Evolutionary conservation across 2,113 vertebrate species (phyloP).

Genomic region (Struthidea cinerea): DNA sequence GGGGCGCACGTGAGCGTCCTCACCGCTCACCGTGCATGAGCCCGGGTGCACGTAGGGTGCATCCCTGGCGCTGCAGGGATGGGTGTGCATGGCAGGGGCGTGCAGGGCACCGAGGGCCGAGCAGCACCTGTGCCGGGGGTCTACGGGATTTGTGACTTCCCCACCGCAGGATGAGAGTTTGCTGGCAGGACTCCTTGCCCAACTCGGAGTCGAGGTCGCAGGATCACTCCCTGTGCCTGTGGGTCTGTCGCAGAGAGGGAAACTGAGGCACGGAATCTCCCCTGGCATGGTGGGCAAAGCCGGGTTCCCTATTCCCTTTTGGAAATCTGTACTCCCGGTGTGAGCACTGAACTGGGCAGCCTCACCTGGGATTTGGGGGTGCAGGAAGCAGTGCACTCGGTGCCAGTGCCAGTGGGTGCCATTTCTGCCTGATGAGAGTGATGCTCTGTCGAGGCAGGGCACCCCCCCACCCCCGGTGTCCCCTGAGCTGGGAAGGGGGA

Average conservation of each 20-base stretch:
- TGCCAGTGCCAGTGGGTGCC: not conserved
- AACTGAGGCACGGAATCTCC: not conserved
- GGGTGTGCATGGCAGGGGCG: not conserved
- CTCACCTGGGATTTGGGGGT: not conserved
- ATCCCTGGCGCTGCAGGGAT: not conserved
- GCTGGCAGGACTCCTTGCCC: not conserved
- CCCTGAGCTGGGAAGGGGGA: not conserved
- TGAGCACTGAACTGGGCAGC: not conserved
- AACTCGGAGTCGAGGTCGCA: accelerated
- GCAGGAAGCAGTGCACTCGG: not conserved
- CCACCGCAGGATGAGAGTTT: not conserved
- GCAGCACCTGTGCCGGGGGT: not conserved
- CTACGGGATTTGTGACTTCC: not conserved
- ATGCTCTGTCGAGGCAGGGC: not conserved
- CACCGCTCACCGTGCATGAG: not conserved
- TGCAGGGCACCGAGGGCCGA: not conserved
- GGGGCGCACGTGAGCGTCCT: not conserved
- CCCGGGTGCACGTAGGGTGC: not conserved
- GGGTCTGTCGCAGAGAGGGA: accelerated
- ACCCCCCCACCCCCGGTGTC: not conserved
- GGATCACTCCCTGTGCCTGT: not conserved
- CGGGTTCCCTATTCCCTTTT: not conserved
- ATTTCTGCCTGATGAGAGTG: not conserved
- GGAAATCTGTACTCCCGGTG: not conserved
- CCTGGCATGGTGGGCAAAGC: not conserved